Evolutionary conservation across 2,113 vertebrate species (phyloP), one percentile per base, ranked within the genome.

Genomic region (Lucifuga dentata): DNA sequence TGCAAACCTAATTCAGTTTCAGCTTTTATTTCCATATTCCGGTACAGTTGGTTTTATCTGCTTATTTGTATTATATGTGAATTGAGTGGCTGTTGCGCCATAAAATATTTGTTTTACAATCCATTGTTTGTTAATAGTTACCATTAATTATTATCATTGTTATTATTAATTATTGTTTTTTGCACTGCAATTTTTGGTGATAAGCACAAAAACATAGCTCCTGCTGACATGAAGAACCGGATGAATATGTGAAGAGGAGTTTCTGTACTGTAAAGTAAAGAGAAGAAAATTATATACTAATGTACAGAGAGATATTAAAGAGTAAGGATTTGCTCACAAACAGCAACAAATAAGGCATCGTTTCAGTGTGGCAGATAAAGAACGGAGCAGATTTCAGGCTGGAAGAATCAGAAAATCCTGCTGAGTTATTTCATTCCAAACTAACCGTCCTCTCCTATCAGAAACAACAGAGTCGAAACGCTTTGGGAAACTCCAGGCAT

Each of bases 161-260:
- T 78, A 83, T 87, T 80, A 82, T 83, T 90, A 88, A 86, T 91
- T 95, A 94, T 96, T 98, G 92, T 95, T 97, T 94, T n/a, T 99
- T 99, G 98, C 98, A 99, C 98, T 99, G 97, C 95, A 91, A 96
- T 95, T 98, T 87, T 98, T 99, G 95, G 95, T 97, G 96, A 99
- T 95, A 99, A 99, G 98, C 97, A 99, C 98, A 99, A 99, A 96
- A 95, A 90, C 95, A 95, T 94, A 94, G 95, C 96, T 97, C 96
- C 96, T 96, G 93, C 91, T 95, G 94, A 98, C 94, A 95, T 96
- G 95, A 98, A 98, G 96, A 93, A 93, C 92, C 92, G 91, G 92
- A 93, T 88, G 94, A 95, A 95, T 86, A 95, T 95, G 95, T 95
- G 95, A 96, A 95, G 92, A 90, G 95, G 95, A 95, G 93, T 95